phyloP scores from a whole-genome alignment of 2,888 invertebrate genomes.

The Eupithecia exiguata region DNA sequence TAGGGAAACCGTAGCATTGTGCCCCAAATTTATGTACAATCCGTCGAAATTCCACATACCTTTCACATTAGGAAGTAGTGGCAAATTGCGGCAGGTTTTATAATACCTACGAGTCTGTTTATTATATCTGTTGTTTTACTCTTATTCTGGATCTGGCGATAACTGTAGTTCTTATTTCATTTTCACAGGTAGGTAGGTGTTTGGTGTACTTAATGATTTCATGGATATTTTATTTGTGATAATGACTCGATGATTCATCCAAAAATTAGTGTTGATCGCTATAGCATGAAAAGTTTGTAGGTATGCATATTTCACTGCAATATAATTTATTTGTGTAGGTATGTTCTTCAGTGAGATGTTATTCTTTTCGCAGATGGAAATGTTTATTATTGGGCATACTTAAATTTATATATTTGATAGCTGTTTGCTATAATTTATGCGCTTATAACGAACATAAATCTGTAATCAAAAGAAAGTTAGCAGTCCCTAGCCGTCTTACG shows the following conservation, averaged over 20 bases:
- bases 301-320: constrained; percentile 1
- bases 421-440: constrained; percentile 25
- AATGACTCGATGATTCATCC: constrained; percentile 27
- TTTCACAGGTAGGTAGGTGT: constrained; percentile 6
- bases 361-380: constrained; percentile 3
- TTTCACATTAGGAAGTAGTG: constrained; percentile 20
- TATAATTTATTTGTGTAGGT: constrained; percentile 1
- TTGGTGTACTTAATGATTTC: constrained; percentile 17
- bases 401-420: constrained; percentile 15
- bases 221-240: constrained; percentile 25
- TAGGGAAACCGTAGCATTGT: constrained; percentile 38
- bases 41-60: constrained; percentile 38
- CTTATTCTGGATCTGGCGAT: constrained; percentile 13
- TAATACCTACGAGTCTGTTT: constrained; percentile 5
- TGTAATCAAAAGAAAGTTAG: constrained; percentile 48
- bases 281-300: neutral
- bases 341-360: constrained; percentile 15
- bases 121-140: constrained; percentile 14
- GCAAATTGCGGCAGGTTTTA: constrained; percentile 17
- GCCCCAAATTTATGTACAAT: constrained; percentile 24
- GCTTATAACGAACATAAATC: constrained; percentile 35
- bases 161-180: neutral
- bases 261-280: neutral
- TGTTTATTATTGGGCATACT: constrained; percentile 6
- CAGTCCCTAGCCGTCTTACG: constrained; percentile 38